A percentile compares a stretch with the other conserved stretches of the same genome.
Conservation (phyloP, 2,888 invertebrate genomes). For the Aleiodes leptofemur region DNA sequence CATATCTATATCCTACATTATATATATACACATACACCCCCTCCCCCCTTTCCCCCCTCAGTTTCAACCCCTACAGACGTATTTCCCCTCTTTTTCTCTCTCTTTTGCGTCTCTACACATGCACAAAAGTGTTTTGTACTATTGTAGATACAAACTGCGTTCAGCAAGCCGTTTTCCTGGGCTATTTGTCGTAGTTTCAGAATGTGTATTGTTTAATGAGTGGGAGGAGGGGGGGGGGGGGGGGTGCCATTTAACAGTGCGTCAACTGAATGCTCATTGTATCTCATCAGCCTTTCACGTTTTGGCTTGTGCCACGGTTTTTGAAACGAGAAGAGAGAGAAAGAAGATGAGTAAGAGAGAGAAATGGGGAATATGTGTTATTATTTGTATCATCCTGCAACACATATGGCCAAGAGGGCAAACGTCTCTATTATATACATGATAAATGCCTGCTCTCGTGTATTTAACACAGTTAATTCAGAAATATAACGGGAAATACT, state of each 20-base stretch:
- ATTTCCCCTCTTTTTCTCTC: slow-evolving; percentile 39
- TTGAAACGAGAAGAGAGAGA: slow-evolving; percentile 11
- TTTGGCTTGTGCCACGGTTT: slow-evolving; percentile 29
- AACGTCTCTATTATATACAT: slow-evolving; percentile 66
- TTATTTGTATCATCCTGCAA: slow-evolving; percentile 41
- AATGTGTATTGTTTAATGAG: slow-evolving; percentile 59
- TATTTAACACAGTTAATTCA: slow-evolving; percentile 66
- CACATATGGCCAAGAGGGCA: slow-evolving; percentile 66
- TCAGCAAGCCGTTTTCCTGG: slow-evolving; percentile 59
- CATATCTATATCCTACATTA: too few relatives aligned
- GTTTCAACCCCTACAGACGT: slow-evolving; percentile 14
- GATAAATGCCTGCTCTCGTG: slow-evolving; percentile 62
- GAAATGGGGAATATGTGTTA: neutral
- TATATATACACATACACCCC: neutral
- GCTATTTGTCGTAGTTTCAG: slow-evolving; percentile 63
- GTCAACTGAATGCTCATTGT: slow-evolving; percentile 54
- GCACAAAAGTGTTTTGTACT: slow-evolving; percentile 60
- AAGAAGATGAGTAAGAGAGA: neutral
- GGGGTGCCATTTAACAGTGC: slow-evolving; percentile 63
- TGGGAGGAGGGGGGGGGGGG: slow-evolving; percentile 1
- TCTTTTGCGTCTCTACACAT: neutral
- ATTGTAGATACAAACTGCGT: slow-evolving; percentile 64
- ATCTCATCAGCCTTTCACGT: slow-evolving; percentile 42
- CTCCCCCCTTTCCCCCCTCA: neutral
- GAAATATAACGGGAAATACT: slow-evolving; percentile 21